Base-by-base conservation (phyloP, 2,888 invertebrate species). In the Stenolophus ochropezus region DNA sequence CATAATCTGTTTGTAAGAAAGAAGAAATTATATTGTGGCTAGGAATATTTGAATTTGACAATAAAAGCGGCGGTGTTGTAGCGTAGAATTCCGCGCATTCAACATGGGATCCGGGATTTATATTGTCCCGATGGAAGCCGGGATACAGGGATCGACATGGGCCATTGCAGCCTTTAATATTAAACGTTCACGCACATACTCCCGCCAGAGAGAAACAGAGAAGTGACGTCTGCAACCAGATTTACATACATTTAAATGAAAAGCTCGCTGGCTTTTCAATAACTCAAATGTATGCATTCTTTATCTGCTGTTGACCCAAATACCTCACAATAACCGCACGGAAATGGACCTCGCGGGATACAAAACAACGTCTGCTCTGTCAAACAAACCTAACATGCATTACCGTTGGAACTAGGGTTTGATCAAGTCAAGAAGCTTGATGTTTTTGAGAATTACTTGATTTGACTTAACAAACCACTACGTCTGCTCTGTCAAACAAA, bases 161-260 rank as follows among this genome's bases (percentile, higher is more conserved):
- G 11, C 56, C 56, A 56, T 56, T 56, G 56, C 56, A 61, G 61
- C 61, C 21, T 61, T 61, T 61, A 61, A 61, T 61, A 61, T 61
- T 61, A 61, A 61, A 61, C 61, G 61, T 23, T 23, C 61, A 21
- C 56, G 18, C 61, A 61, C 61, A 61, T 23, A 61, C 61, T 20
- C 4, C 14, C 25, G 23, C 23, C 25, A 14, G 14, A 20, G 1
- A 56, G 61, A 61, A 61, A 61, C 61, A 61, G 25, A 61, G 61
- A 23, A 61, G 23, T 61, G 61, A 61, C 61, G 25, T 61, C 18
- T 56, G 16, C 25, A 33, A 11, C 42, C 69, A 49, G 76, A 77
- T 77, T 77, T 77, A 77, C 76, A 77, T 77, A 77, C 76, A 77
- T 77, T 77, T 77, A 61, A 77, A 77, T 77, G 76, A 77, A 53